A percentile compares a stretch with the other conserved stretches of the same genome.
Evolutionary conservation across 2,797 vertebrate species (phyloP).

Genomic region (Gadopsis marmoratus): DNA sequence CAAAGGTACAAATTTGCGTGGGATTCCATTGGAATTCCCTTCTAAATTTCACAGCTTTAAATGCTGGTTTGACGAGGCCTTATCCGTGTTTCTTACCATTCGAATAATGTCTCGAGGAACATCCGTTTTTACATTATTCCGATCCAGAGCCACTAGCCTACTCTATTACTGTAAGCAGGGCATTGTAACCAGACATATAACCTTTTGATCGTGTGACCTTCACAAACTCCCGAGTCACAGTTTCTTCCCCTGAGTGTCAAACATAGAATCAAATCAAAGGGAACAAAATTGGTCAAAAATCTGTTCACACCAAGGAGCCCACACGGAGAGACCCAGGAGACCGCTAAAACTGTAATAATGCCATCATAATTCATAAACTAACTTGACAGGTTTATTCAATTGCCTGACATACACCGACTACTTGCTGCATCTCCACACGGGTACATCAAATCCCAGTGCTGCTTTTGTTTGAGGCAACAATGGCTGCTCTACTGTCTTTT

Average conservation of each 20-base stretch:
- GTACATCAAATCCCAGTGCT: conserved; percentile 38
- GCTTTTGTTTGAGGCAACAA: conserved; percentile 64
- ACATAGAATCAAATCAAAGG: conserved; percentile 1
- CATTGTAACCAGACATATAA: conserved; percentile 17
- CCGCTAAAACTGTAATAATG: conserved; percentile 49
- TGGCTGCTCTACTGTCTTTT: conserved; percentile 38
- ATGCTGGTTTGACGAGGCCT: neutral
- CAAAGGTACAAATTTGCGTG: neutral
- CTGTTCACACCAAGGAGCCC: conserved; percentile 36
- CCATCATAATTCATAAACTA: conserved; percentile 66
- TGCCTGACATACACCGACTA: conserved; percentile 64
- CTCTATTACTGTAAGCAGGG: neutral
- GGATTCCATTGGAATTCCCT: neutral
- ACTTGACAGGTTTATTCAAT: conserved; percentile 70
- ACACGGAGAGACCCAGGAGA: conserved; percentile 32
- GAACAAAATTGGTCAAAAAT: conserved; percentile 20
- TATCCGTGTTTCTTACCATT: neutral
- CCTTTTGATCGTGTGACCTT: conserved; percentile 14
- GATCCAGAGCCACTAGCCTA: neutral
- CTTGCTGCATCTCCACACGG: conserved; percentile 44
- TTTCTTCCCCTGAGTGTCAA: conserved; percentile 2
- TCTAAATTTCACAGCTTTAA: neutral
- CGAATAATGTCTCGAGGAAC: neutral
- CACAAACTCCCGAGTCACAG: neutral
- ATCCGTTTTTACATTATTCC: neutral